Conservation (phyloP, 2,797 vertebrate genomes). For the Huso huso region DNA sequence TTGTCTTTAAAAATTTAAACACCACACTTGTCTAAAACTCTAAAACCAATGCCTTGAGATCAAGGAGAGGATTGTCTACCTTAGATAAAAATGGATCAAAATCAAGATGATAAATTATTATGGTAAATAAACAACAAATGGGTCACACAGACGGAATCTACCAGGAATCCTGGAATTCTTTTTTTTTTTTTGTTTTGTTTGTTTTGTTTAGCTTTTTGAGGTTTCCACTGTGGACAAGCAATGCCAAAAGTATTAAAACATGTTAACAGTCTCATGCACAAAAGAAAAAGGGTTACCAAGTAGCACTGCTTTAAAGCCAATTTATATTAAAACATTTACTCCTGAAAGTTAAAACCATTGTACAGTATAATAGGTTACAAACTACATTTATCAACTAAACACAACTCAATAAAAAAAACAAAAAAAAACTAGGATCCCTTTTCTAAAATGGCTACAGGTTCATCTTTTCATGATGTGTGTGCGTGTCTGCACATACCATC, state of each 20-base stretch:
- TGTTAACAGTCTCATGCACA: too few relatives aligned
- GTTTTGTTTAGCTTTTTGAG: too few relatives aligned
- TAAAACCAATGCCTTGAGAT: not conserved
- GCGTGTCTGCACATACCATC: constrained; percentile 86
- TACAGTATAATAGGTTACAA: too few relatives aligned
- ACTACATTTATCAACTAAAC: too few relatives aligned
- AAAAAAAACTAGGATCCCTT: constrained; percentile 38
- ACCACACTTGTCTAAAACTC: not conserved
- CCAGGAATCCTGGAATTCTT: constrained; percentile 26
- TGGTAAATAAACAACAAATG: not conserved
- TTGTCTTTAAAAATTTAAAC: not conserved
- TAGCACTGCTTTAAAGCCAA: too few relatives aligned
- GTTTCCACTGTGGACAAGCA: too few relatives aligned
- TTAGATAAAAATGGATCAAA: not conserved
- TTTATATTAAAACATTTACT: too few relatives aligned
- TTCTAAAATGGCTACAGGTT: constrained; percentile 22
- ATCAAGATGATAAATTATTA: constrained; percentile 1
- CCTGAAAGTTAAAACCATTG: too few relatives aligned
- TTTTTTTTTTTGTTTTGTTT: too few relatives aligned
- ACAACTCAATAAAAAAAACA: too few relatives aligned
- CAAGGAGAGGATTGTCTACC: constrained; percentile 1
- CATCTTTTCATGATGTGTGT: constrained; percentile 52
- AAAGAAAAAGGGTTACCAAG: too few relatives aligned
- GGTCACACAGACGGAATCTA: not conserved
- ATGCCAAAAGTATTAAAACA: too few relatives aligned